Conservation (phyloP, 2,888 invertebrate species). For the Dicyrtoma fusca region DNA sequence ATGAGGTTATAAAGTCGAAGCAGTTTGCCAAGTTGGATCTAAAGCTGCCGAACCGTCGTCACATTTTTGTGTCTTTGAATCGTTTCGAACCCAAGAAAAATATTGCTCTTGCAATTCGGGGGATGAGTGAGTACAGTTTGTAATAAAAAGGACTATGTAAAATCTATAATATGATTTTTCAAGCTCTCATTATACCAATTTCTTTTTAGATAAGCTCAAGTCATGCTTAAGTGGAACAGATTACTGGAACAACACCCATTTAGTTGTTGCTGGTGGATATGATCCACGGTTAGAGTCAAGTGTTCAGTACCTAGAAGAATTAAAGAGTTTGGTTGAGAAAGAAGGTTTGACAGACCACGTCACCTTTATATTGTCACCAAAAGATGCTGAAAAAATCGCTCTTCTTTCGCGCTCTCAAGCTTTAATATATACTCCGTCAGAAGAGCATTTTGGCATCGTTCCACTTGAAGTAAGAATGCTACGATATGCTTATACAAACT, state of each 20-base stretch:
- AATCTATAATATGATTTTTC: too few species aligned
- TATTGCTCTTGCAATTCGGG: slow-evolving; percentile 79
- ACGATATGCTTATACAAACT: neutral
- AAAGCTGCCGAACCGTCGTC: slow-evolving; percentile 59
- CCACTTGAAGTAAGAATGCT: slow-evolving; percentile 76
- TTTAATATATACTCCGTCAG: slow-evolving; percentile 91
- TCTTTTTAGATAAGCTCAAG: slow-evolving; percentile 47
- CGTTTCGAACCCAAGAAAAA: slow-evolving; percentile 97
- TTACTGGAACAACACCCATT: slow-evolving; percentile 70
- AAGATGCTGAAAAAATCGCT: slow-evolving; percentile 79
- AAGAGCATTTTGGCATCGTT: slow-evolving; percentile 99
- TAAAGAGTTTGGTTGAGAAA: slow-evolving; percentile 69
- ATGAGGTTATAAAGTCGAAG: slow-evolving; percentile 62
- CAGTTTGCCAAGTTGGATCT: slow-evolving; percentile 40
- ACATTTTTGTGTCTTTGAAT: slow-evolving; percentile 90
- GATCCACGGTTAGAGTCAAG: slow-evolving; percentile 87
- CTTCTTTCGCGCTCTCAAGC: slow-evolving; percentile 77
- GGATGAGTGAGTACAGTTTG: slow-evolving; percentile 67
- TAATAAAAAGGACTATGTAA: neutral
- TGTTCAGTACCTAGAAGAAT: slow-evolving; percentile 78
- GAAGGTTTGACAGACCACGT: slow-evolving; percentile 73
- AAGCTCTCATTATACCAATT: neutral
- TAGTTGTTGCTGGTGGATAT: slow-evolving; percentile 95
- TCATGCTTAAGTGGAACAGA: slow-evolving; percentile 48
- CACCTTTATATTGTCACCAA: slow-evolving; percentile 83